Conservation (phyloP, 2,113 vertebrate species). For the Accipiter cooperii region DNA sequence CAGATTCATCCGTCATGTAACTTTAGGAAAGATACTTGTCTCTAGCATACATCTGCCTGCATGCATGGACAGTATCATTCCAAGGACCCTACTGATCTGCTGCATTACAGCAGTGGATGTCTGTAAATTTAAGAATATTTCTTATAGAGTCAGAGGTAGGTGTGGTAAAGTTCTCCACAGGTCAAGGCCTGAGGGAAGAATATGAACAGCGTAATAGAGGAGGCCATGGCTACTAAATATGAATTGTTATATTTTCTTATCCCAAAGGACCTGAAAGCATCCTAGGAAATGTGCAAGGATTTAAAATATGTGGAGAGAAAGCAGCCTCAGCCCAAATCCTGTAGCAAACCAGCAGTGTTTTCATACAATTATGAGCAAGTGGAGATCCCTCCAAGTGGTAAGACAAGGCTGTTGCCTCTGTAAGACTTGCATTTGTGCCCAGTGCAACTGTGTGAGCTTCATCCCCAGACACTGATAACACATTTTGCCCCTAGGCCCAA, state of each 20-base stretch:
- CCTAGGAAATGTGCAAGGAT: background rate
- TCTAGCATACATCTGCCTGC: background rate
- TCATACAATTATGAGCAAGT: background rate
- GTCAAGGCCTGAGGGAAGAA: background rate
- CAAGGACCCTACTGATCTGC: background rate
- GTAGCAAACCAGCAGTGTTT: background rate
- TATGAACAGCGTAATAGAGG: background rate
- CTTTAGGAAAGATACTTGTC: background rate
- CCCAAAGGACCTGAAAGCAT: background rate
- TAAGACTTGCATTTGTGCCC: background rate
- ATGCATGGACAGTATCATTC: background rate
- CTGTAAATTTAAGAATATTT: background rate
- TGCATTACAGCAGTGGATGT: background rate
- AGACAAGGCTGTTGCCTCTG: background rate
- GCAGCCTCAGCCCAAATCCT: background rate
- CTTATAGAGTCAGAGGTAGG: background rate
- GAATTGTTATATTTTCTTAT: background rate
- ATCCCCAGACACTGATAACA: background rate
- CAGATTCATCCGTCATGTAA: background rate
- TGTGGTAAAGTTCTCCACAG: background rate
- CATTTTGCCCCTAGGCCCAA: background rate
- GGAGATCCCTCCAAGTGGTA: background rate
- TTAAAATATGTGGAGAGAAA: background rate
- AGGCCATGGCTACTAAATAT: background rate
- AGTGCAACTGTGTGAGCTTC: background rate